Evolutionary conservation across 37 sponge, comb jelly and placozoan genomes (phyloP).

Genomic region (Crambe crambe): DNA sequence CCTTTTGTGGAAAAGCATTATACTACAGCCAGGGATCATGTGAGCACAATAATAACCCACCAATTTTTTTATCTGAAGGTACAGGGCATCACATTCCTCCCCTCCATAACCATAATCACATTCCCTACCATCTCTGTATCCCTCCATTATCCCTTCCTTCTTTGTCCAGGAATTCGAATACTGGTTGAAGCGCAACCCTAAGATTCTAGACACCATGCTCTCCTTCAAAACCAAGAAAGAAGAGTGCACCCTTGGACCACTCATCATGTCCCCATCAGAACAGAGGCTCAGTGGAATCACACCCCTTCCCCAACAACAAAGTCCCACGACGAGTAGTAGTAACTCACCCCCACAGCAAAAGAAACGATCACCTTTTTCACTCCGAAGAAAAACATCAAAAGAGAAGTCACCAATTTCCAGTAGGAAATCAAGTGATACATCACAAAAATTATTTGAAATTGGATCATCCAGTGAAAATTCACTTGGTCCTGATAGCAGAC

Average conservation of each 20-base stretch:
- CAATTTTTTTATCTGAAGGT: no score
- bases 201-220: slow-evolving; percentile 73
- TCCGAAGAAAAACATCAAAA: not conserved
- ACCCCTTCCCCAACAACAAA: not conserved
- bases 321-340: not conserved
- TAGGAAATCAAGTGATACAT: not conserved
- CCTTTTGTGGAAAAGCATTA: no score
- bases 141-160: no score
- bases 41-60: no score
- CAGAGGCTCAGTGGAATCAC: not conserved
- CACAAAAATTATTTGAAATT: not conserved
- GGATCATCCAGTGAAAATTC: not conserved
- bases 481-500: not conserved
- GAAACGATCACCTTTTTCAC: not conserved
- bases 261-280: slow-evolving; percentile 40
- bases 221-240: slow-evolving; percentile 37
- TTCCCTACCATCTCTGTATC: no score
- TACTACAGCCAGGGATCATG: no score
- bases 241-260: slow-evolving; percentile 28
- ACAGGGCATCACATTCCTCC: no score
- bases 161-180: slow-evolving; percentile 88
- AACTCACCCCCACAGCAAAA: not conserved
- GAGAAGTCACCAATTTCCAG: not conserved
- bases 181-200: slow-evolving; percentile 82
- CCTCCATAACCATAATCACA: no score